Evolutionary conservation across 2,888 invertebrate genomes (phyloP), one percentile per base, ranked within the genome.

Genomic region (Graphium colonna): DNA sequence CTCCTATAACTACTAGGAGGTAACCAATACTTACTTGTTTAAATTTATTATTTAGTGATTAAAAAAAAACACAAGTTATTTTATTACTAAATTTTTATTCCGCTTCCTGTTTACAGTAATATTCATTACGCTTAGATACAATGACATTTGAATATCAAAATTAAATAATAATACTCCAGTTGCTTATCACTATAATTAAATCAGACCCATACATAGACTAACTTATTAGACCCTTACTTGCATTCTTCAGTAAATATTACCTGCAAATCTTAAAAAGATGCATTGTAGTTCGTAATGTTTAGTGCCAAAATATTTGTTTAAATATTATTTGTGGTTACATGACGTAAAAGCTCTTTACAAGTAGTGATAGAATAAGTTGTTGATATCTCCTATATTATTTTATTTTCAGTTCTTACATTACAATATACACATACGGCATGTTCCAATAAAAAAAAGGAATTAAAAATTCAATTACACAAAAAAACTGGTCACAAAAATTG

Each of bases 121-220:
- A 13, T 21, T 38, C 15, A 15, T 15, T 10, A 33, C 33, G 9
- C 10, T 10, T n/a, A n/a, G n/a, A 5, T 33, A 33, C n/a, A 33
- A 33, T 33, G 10, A 33, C 33, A 33, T 5, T 33, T 33, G 33
- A 33, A 10, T 33, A 33, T 9, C 3, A 33, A 33, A 33, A 36
- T 45, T 45, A 45, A 33, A 36, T 45, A 45, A n/a, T 45, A 45
- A 45, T 45, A 45, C 45, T 45, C 33, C 1, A n/a, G n/a, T n/a
- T n/a, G n/a, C n/a, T 45, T 12, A 36, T 33, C 33, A 45, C 33
- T 16, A 44, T 9, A 44, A 12, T 45, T 38, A 51, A 15, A 28
- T 51, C 38, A 43, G 43, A 51, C 51, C 51, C 38, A 51, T 26
- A 38, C 36, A 36, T 12, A 51, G n/a, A 36, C 33, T 50, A 12